Percentiles rank a stretch among this genome's conserved stretches.
These are phyloP conservation scores for Apolygus lucorum DNA, from an alignment of 1,140 invertebrate species.

Conservation along the genomic window DNA sequence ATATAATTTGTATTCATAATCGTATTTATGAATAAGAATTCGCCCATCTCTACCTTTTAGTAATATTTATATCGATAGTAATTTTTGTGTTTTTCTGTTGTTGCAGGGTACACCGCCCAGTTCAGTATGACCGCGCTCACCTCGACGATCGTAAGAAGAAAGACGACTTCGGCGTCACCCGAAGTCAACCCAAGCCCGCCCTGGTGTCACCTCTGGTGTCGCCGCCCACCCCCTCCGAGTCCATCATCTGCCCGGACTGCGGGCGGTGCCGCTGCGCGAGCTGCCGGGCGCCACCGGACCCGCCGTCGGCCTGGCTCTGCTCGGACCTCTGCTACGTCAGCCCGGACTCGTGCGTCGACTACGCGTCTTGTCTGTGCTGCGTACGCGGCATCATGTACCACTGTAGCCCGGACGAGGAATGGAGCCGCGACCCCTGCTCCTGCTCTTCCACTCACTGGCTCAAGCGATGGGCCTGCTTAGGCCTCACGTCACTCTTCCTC, in stretches of 20 bases:
- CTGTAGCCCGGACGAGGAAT: conserved; percentile 55
- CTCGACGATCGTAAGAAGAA: neutral
- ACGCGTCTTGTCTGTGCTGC: conserved; percentile 84
- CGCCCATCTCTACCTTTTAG: no score
- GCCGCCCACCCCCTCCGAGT: neutral
- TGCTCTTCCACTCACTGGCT: conserved; percentile 60
- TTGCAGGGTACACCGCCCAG: conserved; percentile 4
- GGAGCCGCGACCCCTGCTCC: conserved; percentile 75
- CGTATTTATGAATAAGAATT: no score
- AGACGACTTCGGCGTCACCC: neutral
- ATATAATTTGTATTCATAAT: no score
- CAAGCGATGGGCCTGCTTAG: conserved; percentile 76
- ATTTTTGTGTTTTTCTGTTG: neutral
- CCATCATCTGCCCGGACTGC: conserved; percentile 74
- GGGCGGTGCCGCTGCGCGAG: conserved; percentile 76
- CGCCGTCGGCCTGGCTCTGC: conserved; percentile 82
- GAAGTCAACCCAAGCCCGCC: neutral
- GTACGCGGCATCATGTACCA: conserved; percentile 89
- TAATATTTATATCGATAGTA: neutral
- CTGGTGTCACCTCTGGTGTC: neutral
- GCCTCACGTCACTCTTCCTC: conserved; percentile 63
- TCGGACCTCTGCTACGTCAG: conserved; percentile 76
- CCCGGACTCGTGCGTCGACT: conserved; percentile 75
- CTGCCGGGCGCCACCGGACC: conserved; percentile 69
- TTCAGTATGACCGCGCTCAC: conserved; percentile 6